These are phyloP conservation scores for Pilophorus perplexus DNA, from an alignment of 2,888 invertebrate genomes.

Conservation along the genomic window DNA sequence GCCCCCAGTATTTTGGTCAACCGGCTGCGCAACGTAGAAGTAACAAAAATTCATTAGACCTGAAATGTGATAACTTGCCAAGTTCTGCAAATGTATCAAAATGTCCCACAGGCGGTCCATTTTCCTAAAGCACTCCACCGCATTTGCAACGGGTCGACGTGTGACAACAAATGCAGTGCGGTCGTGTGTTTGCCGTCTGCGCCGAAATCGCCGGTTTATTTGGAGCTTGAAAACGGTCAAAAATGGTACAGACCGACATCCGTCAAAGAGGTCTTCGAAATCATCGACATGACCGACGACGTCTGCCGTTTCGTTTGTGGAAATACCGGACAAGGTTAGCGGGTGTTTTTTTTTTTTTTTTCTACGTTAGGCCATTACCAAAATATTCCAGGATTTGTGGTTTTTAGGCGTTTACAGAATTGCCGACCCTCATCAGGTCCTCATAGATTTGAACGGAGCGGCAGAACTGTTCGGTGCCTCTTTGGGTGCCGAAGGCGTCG, in stretches of 20 bases:
- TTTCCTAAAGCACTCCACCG: not conserved
- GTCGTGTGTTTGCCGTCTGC: not conserved
- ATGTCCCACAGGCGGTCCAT: not conserved
- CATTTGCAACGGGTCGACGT: constrained; percentile 22
- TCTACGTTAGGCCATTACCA: too few species aligned
- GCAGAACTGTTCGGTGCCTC: constrained; percentile 53
- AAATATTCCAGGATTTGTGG: not conserved
- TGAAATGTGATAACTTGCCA: not conserved
- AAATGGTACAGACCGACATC: constrained; percentile 61
- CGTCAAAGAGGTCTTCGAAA: constrained; percentile 59
- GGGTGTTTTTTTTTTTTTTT: too few species aligned
- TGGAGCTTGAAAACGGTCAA: constrained; percentile 18
- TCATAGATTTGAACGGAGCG: constrained; percentile 57
- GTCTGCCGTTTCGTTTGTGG: constrained; percentile 66
- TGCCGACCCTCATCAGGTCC: constrained; percentile 52
- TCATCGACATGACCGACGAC: constrained; percentile 53
- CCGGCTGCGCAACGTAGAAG: constrained; percentile 52
- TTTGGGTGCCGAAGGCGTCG: constrained; percentile 50
- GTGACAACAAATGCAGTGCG: constrained; percentile 3
- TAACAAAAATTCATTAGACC: too few species aligned
- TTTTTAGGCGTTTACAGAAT: constrained; percentile 56
- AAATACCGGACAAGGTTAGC: constrained; percentile 76
- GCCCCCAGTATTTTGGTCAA: constrained; percentile 55
- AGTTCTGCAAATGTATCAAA: not conserved
- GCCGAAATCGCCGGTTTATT: not conserved